Conservation (phyloP, 2,888 invertebrate genomes). For the Andrena haemorrhoa region DNA sequence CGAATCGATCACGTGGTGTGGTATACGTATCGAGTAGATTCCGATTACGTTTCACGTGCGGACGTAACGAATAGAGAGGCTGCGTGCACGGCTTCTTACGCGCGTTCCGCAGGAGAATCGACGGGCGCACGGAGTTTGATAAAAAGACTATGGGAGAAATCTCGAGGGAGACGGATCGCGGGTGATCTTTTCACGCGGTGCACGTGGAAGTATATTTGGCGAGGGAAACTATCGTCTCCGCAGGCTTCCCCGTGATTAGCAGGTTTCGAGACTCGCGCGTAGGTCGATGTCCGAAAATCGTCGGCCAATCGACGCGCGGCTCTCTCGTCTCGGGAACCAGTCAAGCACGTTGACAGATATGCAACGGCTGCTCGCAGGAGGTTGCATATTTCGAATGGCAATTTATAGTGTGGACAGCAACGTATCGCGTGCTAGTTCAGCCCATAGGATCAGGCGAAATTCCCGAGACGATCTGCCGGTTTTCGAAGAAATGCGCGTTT, state of each 20-base stretch:
- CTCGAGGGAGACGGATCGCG: background rate
- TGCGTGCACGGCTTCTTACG: slow-evolving; percentile 9
- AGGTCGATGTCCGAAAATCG: slow-evolving; percentile 63
- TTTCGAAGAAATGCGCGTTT: slow-evolving; percentile 57
- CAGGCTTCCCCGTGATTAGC: slow-evolving; percentile 35
- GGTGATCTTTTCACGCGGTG: slow-evolving; percentile 14
- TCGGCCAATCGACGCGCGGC: slow-evolving; percentile 78
- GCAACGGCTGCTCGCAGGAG: slow-evolving; percentile 71
- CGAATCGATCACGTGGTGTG: slow-evolving; percentile 59
- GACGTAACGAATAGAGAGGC: slow-evolving; percentile 23
- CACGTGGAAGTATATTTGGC: slow-evolving; percentile 17
- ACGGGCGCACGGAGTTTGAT: background rate
- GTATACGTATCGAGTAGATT: slow-evolving; percentile 33
- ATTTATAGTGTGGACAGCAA: slow-evolving; percentile 59
- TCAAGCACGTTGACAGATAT: slow-evolving; percentile 80
- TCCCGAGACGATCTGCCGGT: slow-evolving; percentile 39
- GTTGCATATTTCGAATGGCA: slow-evolving; percentile 66
- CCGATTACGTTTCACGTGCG: slow-evolving; percentile 37
- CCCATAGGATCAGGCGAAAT: slow-evolving; percentile 53
- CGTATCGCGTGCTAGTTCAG: slow-evolving; percentile 41
- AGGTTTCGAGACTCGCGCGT: slow-evolving; percentile 65
- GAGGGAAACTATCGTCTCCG: slow-evolving; percentile 23
- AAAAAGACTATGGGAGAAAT: background rate
- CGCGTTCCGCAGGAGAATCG: slow-evolving; percentile 10
- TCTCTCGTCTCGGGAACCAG: slow-evolving; percentile 78